Evolutionary conservation across 1,140 invertebrate species (phyloP).

Genomic region (Lepidurus couesii): DNA sequence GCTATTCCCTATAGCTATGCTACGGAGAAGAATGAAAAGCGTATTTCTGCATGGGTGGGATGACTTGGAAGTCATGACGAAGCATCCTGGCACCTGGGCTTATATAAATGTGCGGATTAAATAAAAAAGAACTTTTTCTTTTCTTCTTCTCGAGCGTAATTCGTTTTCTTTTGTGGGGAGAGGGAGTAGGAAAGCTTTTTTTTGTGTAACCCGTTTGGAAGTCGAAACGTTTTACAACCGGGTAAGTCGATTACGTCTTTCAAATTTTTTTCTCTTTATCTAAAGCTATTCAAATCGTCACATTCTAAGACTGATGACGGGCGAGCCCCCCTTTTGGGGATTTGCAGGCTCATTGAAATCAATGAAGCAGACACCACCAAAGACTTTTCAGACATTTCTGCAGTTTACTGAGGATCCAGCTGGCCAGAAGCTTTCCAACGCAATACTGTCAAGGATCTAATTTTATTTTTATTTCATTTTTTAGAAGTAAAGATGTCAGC

Average conservation of each 20-base stretch:
- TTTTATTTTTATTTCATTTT: too few relatives aligned
- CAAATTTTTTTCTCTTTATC: neutral
- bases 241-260: conserved; percentile 1
- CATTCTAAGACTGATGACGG: neutral
- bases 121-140: too few relatives aligned
- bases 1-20: neutral
- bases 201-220: neutral
- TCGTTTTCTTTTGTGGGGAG: neutral
- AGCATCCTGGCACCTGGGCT: conserved; percentile 8
- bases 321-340: neutral
- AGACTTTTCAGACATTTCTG: neutral
- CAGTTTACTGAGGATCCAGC: neutral
- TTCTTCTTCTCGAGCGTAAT: too few relatives aligned
- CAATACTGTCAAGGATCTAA: neutral
- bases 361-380: neutral
- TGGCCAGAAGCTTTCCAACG: neutral
- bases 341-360: conserved; percentile 7
- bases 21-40: neutral
- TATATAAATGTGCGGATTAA: neutral
- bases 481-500: neutral
- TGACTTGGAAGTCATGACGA: neutral
- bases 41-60: too few relatives aligned
- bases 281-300: neutral
- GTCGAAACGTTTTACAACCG: neutral
- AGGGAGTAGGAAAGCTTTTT: neutral